These are phyloP conservation scores for Larimichthys polyactis DNA, from an alignment of 2,113 vertebrate species.

Conservation along the genomic window DNA sequence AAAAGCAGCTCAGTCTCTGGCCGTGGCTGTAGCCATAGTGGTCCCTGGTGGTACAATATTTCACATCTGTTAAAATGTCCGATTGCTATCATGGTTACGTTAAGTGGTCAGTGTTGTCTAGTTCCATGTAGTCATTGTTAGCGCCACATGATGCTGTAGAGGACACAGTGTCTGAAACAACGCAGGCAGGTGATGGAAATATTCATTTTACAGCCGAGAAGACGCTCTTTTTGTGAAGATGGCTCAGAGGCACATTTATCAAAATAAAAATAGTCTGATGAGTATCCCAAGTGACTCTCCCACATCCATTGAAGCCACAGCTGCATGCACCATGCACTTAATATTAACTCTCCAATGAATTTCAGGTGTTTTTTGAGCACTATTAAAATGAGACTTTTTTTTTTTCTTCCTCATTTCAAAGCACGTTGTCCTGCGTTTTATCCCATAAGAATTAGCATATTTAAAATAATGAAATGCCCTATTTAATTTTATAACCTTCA, in stretches of 20 bases:
- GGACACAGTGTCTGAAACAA: constrained; percentile 20
- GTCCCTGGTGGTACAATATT: background rate
- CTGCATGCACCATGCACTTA: constrained; percentile 52
- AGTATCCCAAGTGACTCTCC: constrained; percentile 66
- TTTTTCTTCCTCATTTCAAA: constrained; percentile 29
- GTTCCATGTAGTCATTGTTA: constrained; percentile 12
- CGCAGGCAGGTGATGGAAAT: constrained; percentile 66
- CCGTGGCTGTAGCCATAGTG: background rate
- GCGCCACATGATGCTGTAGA: background rate
- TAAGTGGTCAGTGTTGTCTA: background rate
- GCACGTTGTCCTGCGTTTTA: constrained; percentile 44
- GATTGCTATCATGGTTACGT: constrained; percentile 13
- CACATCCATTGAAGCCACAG: constrained; percentile 62
- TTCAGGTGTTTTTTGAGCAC: constrained; percentile 65
- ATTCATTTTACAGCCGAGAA: constrained; percentile 60
- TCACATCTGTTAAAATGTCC: constrained; percentile 28
- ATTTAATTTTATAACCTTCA: constrained; percentile 51
- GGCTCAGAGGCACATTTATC: constrained; percentile 74
- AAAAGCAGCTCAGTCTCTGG: too few relatives aligned
- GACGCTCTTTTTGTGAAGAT: constrained; percentile 59
- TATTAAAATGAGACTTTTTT: constrained; percentile 38
- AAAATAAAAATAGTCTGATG: constrained; percentile 77
- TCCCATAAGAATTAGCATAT: constrained; percentile 35
- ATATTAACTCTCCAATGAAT: constrained; percentile 57
- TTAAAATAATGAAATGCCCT: constrained; percentile 54